Conservation (phyloP, 2,888 invertebrate species). For the Melanargia galathea region DNA sequence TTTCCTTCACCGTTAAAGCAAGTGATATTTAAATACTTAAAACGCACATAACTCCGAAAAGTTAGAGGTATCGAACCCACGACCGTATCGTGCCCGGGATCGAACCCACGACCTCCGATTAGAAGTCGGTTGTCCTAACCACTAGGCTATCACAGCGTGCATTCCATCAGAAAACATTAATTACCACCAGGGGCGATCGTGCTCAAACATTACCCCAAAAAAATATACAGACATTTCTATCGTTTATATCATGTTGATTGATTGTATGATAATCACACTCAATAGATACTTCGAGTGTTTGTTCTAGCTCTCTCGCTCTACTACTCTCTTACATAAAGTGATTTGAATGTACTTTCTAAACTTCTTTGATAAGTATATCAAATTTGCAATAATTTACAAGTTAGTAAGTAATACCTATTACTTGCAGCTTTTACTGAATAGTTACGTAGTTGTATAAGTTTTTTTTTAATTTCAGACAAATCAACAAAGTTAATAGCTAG, state of each 20-base stretch:
- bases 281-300: slow-evolving; percentile 9
- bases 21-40: no score
- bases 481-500: background rate
- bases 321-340: slow-evolving; percentile 17
- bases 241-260: slow-evolving; percentile 9
- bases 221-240: background rate
- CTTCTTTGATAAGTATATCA: slow-evolving; percentile 7
- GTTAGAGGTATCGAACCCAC: no score
- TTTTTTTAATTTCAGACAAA: background rate
- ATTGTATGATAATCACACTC: slow-evolving; percentile 16
- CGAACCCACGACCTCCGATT: no score
- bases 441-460: background rate
- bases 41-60: no score
- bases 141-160: no score
- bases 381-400: slow-evolving; percentile 21
- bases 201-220: background rate
- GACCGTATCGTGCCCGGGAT: no score
- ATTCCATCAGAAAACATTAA: background rate
- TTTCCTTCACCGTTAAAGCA: no score
- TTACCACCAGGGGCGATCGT: background rate
- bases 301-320: slow-evolving; percentile 10
- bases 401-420: slow-evolving; percentile 1
- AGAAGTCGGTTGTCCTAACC: no score
- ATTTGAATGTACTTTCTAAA: slow-evolving; percentile 21
- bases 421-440: slow-evolving; percentile 1